Evolutionary conservation across 1,140 invertebrate species (phyloP).

Genomic region (Coenobita brevimanus): DNA sequence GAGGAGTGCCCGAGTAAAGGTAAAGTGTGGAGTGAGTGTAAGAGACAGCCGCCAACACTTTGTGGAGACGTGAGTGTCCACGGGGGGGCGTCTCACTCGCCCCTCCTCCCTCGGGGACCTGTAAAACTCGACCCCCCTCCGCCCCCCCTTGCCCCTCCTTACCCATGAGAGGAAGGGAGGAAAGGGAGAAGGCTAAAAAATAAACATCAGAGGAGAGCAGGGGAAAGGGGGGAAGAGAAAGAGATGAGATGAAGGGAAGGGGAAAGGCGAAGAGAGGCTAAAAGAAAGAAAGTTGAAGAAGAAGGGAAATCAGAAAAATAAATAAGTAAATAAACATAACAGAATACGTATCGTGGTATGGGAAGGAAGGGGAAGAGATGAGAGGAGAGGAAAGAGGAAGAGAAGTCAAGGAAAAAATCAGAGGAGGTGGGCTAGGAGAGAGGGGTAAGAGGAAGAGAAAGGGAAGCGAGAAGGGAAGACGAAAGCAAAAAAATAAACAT

Average conservation of each 20-base stretch:
- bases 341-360: background rate
- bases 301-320: background rate
- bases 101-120: conserved; percentile 45
- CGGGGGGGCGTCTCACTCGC: conserved; percentile 21
- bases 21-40: conserved; percentile 18
- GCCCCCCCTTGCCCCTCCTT: background rate
- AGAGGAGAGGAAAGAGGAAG: background rate
- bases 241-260: background rate
- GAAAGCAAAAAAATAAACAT: background rate
- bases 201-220: background rate
- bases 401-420: too few relatives aligned
- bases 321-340: background rate
- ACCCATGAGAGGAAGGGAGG: background rate
- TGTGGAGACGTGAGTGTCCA: conserved; percentile 44
- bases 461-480: background rate
- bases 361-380: background rate
- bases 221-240: background rate
- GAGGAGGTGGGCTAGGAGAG: background rate
- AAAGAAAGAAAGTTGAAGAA: background rate
- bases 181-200: background rate
- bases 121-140: conserved; percentile 24
- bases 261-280: background rate
- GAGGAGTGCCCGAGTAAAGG: background rate
- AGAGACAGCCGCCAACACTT: conserved; percentile 29
- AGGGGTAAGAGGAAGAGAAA: background rate